Evolutionary conservation across 2,113 vertebrate genomes (phyloP).

Genomic region (Edolisoma coerulescens): DNA sequence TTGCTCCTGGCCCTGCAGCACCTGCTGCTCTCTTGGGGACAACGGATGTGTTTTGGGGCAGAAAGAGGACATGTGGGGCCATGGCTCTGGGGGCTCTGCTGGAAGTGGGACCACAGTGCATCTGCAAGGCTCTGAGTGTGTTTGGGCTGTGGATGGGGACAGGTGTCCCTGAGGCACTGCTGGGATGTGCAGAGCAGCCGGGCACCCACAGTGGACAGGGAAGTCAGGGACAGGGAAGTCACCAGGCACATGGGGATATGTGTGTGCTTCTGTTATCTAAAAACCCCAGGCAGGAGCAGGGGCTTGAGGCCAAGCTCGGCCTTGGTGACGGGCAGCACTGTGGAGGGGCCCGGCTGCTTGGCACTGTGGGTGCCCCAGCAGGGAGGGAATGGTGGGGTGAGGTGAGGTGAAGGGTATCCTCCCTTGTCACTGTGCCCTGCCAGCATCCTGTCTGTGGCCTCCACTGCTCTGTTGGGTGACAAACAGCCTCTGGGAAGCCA

Average conservation of each 20-base stretch:
- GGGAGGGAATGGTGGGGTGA: not conserved
- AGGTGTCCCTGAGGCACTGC: fast-evolving
- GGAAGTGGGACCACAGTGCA: fast-evolving
- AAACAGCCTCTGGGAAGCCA: not conserved
- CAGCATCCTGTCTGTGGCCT: fast-evolving
- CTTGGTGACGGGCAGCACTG: fast-evolving
- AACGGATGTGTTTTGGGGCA: not conserved
- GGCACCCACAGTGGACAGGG: fast-evolving
- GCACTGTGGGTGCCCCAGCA: not conserved
- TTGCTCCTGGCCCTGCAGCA: not conserved
- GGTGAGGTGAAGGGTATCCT: not conserved
- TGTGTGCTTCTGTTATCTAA: no score
- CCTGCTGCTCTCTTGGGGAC: not conserved
- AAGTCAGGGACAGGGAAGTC: no score
- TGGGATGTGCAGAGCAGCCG: fast-evolving
- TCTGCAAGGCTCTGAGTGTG: fast-evolving
- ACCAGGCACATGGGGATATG: no score
- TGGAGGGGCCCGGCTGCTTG: fast-evolving
- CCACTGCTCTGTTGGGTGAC: not conserved
- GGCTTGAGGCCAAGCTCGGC: not conserved
- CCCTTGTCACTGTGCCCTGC: not conserved
- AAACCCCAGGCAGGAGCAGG: not conserved
- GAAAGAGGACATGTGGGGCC: fast-evolving
- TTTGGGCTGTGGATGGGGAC: not conserved
- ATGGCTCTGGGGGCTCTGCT: fast-evolving